phyloP scores from a whole-genome alignment of 2,113 vertebrate species.

The Cairina moschata region DNA sequence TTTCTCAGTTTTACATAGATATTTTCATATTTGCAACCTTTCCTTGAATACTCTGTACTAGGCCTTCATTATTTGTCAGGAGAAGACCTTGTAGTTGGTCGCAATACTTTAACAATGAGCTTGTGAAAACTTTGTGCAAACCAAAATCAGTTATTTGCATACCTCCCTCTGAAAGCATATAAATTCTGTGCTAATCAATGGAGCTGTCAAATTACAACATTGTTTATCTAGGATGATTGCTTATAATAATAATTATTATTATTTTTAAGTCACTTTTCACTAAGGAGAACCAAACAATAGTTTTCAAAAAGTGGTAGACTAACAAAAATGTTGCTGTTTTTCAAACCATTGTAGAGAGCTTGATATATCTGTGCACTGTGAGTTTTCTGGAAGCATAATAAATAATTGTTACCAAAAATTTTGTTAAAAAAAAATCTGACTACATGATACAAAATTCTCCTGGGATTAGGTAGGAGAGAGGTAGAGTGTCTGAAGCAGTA shows the following conservation, averaged over 20 bases:
- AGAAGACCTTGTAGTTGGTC: not conserved
- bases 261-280: not conserved
- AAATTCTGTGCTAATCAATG: not conserved
- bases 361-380: not conserved
- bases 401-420: not conserved
- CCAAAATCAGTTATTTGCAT: not conserved
- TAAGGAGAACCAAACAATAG: not conserved
- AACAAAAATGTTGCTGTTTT: not conserved
- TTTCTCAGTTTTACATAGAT: not conserved
- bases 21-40: not conserved
- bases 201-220: not conserved
- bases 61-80: not conserved
- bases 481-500: not conserved
- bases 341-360: not conserved
- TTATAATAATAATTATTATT: too few relatives aligned
- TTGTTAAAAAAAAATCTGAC: not conserved
- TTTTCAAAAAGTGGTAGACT: not conserved
- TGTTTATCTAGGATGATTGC: not conserved
- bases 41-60: not conserved
- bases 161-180: accelerated
- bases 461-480: not conserved
- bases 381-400: not conserved
- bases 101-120: not conserved
- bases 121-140: not conserved
- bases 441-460: not conserved